These are phyloP conservation scores for Apogon talboti DNA, from an alignment of 2,797 vertebrate genomes.

Conservation along the genomic window DNA sequence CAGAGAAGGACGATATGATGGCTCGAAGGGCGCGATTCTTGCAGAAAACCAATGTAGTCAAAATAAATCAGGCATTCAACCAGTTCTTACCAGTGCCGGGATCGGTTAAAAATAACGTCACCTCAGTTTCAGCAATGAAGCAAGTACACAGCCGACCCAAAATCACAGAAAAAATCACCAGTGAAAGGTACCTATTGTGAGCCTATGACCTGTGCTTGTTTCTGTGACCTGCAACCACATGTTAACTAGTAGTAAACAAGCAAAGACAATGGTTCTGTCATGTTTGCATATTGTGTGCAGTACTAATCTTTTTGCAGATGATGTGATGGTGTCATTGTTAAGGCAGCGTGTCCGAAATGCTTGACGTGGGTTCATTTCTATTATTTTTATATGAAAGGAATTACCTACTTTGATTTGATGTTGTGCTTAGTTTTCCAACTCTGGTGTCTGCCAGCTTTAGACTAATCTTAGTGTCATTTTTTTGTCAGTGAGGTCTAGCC, in stretches of 20 bases:
- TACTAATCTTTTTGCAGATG: constrained; percentile 30
- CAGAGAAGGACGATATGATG: constrained; percentile 88
- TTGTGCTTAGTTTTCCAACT: constrained; percentile 11
- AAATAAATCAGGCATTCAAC: constrained; percentile 54
- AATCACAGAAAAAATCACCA: constrained; percentile 33
- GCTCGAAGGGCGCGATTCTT: constrained; percentile 81
- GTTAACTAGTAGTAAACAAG: constrained; percentile 31
- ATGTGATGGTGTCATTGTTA: constrained; percentile 20
- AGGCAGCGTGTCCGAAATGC: constrained; percentile 37
- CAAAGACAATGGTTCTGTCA: constrained; percentile 12
- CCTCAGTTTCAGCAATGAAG: constrained; percentile 51
- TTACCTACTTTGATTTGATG: constrained; percentile 23
- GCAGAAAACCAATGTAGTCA: constrained; percentile 65
- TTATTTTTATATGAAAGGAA: constrained; percentile 25
- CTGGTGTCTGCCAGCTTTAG: constrained; percentile 33
- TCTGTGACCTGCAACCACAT: background rate
- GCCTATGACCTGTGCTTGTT: background rate
- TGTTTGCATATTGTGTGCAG: constrained; percentile 9
- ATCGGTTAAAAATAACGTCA: constrained; percentile 62
- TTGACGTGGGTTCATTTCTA: constrained; percentile 23
- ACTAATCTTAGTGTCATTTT: constrained; percentile 17
- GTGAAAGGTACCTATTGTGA: constrained; percentile 67
- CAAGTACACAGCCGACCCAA: constrained; percentile 51
- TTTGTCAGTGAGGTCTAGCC: constrained; percentile 12
- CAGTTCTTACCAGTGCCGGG: constrained; percentile 80